Evolutionary conservation across 2,797 vertebrate genomes (phyloP), one percentile per base, ranked within the genome.

Genomic region (Tapirus indicus): DNA sequence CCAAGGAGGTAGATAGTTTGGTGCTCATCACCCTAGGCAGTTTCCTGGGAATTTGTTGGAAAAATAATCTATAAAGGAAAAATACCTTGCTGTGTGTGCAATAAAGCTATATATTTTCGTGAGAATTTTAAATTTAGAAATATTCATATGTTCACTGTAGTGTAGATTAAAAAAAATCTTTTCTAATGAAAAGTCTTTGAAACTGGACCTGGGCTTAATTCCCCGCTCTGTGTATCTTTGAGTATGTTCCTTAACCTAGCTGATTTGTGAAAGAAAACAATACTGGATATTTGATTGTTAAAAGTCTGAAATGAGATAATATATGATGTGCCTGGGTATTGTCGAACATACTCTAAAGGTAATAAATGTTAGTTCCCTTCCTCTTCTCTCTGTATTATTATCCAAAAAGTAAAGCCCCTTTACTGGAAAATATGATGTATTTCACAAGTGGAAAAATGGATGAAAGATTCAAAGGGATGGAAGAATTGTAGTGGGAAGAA

Each of bases 401-500:
- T 68, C 60, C 80, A 71, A 95, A 84, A 95, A 83, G 20, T 29
- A 79, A 93, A 94, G 16, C 5, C 41, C 38, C 20, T 54, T 83
- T 82, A 32, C 25, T 94, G 47, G n/a, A 89, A 97, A 96, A 38
- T 86, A 49, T 0, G 23, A 35, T 96, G 14, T 69, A 62, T 93
- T 93, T 97, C 68, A 66, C 32, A 89, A 95, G 88, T 56, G 25
- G 49, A 75, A 71, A 95, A 35, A 23, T 21, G 25, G 32, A 12
- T 18, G n/a, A 68, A 94, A 21, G 35, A 47, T 41, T 1, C 1
- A 86, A 95, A 95, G 74, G 2, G 14, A 56, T 18, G 60, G 90
- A 88, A 75, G 44, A 96, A 18, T 17, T 92, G 1, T 32, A 21
- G 1, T 6, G 14, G 68, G n/a, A 47, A 90, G 58, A 54, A 96